phyloP scores from a whole-genome alignment of 2,797 vertebrate species.

The Pygocentrus nattereri region DNA sequence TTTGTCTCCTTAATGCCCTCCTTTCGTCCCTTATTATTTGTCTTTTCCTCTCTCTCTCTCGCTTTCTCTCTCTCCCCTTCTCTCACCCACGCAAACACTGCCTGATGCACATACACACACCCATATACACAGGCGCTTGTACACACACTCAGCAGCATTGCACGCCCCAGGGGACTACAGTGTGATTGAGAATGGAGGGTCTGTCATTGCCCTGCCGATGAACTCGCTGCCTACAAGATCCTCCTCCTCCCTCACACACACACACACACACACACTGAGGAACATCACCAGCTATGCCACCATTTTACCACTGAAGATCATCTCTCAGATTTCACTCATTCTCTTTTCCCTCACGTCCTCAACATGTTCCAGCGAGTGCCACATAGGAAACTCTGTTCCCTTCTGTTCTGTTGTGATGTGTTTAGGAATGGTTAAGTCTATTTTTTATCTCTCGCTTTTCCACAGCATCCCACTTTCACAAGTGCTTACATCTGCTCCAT shows the following conservation, averaged over 20 bases:
- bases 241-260: conserved; percentile 53
- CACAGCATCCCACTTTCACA: neutral
- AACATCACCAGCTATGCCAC: conserved; percentile 49
- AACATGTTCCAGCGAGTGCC: neutral
- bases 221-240: conserved; percentile 69
- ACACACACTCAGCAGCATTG: conserved; percentile 41
- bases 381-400: neutral
- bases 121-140: conserved; percentile 21
- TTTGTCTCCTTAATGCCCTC: conserved; percentile 26
- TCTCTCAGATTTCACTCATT: conserved; percentile 1
- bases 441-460: neutral
- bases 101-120: conserved; percentile 17
- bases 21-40: conserved; percentile 38
- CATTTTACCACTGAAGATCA: conserved; percentile 34
- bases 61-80: conserved; percentile 30
- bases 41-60: conserved; percentile 26
- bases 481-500: neutral
- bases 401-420: neutral
- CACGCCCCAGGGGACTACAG: conserved; percentile 59
- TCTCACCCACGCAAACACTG: conserved; percentile 27
- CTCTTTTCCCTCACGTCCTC: neutral
- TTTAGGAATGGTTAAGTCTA: neutral
- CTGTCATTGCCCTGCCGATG: conserved; percentile 79
- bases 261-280: conserved; percentile 35
- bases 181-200: conserved; percentile 75